Percentiles rank a stretch among this genome's conserved stretches.
Conservation (phyloP, 2,888 invertebrate genomes). For the Teleiodes luculella region DNA sequence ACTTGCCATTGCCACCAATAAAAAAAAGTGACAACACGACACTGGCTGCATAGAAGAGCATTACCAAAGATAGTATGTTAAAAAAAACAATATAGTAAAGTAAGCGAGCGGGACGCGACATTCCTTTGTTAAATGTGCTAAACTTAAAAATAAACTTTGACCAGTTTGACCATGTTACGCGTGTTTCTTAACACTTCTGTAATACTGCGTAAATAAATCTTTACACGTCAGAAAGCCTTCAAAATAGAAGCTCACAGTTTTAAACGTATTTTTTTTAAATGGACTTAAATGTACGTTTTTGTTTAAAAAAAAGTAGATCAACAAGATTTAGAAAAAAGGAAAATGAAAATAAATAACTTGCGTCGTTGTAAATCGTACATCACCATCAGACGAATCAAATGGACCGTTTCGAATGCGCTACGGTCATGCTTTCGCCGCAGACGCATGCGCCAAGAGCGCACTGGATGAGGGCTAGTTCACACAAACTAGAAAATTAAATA, state of each 20-base stretch:
- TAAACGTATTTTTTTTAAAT: no score
- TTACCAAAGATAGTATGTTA: not conserved
- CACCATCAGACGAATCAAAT: constrained; percentile 36
- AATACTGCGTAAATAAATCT: not conserved
- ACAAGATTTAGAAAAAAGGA: constrained; percentile 3
- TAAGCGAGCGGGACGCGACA: not conserved
- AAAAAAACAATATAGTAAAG: not conserved
- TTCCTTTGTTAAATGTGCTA: constrained; percentile 15
- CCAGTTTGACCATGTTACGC: no score
- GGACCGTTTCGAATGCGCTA: constrained; percentile 46
- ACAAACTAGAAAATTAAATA: not conserved
- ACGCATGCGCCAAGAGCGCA: not conserved
- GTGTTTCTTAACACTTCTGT: not conserved
- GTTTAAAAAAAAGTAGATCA: not conserved
- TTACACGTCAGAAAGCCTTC: not conserved
- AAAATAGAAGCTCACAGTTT: no score
- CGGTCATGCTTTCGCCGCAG: constrained; percentile 53
- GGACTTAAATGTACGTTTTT: no score
- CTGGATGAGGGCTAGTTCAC: not conserved
- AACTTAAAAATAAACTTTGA: constrained; percentile 10
- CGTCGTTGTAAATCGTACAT: not conserved
- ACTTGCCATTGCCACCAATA: constrained; percentile 24
- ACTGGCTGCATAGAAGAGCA: not conserved
- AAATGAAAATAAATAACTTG: constrained; percentile 1
- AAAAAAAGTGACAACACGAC: not conserved